phyloP scores from a whole-genome alignment of 2,888 invertebrate species.

The Arctia plantaginis region DNA sequence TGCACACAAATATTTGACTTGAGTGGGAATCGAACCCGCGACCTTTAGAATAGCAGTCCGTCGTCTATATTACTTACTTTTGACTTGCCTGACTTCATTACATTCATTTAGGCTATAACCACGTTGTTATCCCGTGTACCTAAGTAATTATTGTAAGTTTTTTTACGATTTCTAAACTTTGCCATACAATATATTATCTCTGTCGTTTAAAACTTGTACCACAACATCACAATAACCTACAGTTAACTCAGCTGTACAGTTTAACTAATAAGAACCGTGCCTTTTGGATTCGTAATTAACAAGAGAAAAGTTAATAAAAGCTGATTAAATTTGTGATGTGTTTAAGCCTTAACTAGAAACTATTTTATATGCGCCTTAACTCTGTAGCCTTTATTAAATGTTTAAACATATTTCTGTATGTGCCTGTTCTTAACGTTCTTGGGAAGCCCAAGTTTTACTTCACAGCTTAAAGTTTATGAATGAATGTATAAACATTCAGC shows the following conservation, averaged over 20 bases:
- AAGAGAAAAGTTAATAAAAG: constrained; percentile 54
- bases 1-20: too few species aligned
- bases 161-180: too few species aligned
- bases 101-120: too few species aligned
- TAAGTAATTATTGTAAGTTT: too few species aligned
- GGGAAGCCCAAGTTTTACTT: neutral
- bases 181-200: neutral
- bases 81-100: too few species aligned
- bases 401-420: neutral
- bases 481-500: neutral
- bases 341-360: constrained; percentile 3
- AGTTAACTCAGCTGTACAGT: constrained; percentile 69
- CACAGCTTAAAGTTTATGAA: neutral
- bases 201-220: constrained; percentile 35
- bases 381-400: neutral
- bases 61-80: too few species aligned
- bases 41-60: too few species aligned
- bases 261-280: constrained; percentile 60
- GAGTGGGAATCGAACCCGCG: too few species aligned
- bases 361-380: constrained; percentile 4
- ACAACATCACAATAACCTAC: constrained; percentile 60
- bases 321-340: constrained; percentile 42
- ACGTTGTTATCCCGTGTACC: too few species aligned
- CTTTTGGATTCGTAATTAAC: constrained; percentile 65
- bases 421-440: neutral